Base-by-base conservation (phyloP, 2,797 vertebrate species). In the Hippopotamyrus pictus region DNA sequence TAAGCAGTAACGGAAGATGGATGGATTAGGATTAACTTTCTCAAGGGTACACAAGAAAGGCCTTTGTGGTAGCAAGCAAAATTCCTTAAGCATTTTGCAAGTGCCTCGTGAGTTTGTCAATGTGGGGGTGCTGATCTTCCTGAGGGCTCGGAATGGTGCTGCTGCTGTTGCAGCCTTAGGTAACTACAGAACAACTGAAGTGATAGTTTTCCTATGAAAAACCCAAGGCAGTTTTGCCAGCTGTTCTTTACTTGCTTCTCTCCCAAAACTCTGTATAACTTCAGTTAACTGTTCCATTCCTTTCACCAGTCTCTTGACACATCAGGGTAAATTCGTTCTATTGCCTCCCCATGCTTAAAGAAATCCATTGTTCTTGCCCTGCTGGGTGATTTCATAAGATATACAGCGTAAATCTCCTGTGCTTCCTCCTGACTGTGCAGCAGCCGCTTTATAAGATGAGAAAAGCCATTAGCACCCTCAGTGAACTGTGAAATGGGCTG, bases 401-500 rank as follows among this genome's bases (percentile, higher is more conserved):
- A 59, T 41, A 59, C 25, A 57, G 51, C 17, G 85, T 41, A 86
- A 54, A 86, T 86, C 46, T 50, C 12, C 5, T 22, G n/a, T 62
- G 33, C 41, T 25, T 5, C n/a, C 12, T 22, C 8, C 54, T 22
- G 25, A 3, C 14, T 12, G 25, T 19, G 50, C 57, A 14, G 86
- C 5, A 33, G 37, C 33, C 11, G 9, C 54, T 65, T 88, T 65
- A 88, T 48, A 25, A n/a, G 29, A 86, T 44, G 83, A 37, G 89
- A 85, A 86, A 89, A 89, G 89, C 83, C 83, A 89, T 86, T 86
- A 89, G 89, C 59, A 50, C 25, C 83, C 59, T 73, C 88, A 85
- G 79, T 44, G 54, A 89, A 29, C 88, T 89, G 82, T 89, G 88
- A 89, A 89, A 89, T 89, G 82, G 88, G 82, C 82, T 46, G 76